These are phyloP conservation scores for Amaurobius ferox DNA, from an alignment of 2,888 invertebrate species.

Conservation along the genomic window DNA sequence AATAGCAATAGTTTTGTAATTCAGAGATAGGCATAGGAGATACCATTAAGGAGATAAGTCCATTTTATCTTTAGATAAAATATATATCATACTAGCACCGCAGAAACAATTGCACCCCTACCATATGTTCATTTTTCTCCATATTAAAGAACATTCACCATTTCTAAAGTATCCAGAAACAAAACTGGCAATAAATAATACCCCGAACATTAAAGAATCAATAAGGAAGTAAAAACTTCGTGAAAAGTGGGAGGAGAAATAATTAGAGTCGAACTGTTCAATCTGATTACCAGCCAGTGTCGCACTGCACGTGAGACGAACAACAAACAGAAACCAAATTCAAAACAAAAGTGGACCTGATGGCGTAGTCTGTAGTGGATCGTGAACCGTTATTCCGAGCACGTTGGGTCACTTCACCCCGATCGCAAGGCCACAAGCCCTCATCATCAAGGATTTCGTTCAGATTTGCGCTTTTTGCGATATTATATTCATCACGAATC, in stretches of 20 bases:
- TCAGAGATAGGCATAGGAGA: too few species aligned
- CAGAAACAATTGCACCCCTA: too few species aligned
- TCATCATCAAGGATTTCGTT: constrained; percentile 41
- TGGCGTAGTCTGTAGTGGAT: constrained; percentile 22
- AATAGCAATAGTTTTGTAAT: too few species aligned
- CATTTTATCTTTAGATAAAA: too few species aligned
- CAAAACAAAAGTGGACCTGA: constrained; percentile 45
- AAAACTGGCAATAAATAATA: not conserved
- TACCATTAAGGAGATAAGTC: too few species aligned
- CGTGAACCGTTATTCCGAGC: constrained; percentile 35
- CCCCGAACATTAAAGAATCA: constrained; percentile 31
- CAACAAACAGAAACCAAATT: constrained; percentile 36
- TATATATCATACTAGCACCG: too few species aligned
- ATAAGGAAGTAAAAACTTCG: constrained; percentile 53
- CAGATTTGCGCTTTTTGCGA: constrained; percentile 23
- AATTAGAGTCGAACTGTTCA: constrained; percentile 37
- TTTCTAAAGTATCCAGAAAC: not conserved
- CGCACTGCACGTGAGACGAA: constrained; percentile 51
- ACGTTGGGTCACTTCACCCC: constrained; percentile 56
- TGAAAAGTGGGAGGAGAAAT: constrained; percentile 27
- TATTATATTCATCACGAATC: constrained; percentile 24
- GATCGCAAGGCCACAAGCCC: constrained; percentile 44
- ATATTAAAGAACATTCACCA: not conserved
- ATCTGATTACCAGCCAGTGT: constrained; percentile 56
- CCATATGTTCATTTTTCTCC: too few species aligned